These are phyloP conservation scores for Leptobrachium ailaonicum DNA, from an alignment of 2,113 vertebrate species.

Conservation along the genomic window DNA sequence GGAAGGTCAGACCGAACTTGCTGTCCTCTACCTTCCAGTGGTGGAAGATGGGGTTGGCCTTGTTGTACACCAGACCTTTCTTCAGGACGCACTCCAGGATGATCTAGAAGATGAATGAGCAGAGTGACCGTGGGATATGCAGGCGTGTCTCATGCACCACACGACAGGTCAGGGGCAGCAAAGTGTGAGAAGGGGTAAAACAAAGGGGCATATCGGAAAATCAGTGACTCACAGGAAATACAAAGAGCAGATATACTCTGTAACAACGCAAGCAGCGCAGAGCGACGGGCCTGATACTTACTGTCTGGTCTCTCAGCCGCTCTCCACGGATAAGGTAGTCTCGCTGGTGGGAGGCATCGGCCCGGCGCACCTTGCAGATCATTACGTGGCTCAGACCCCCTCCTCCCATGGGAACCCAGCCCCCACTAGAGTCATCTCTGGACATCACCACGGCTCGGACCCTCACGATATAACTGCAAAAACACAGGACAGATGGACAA, in stretches of 20 bases:
- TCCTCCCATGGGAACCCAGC: slow-evolving; percentile 89
- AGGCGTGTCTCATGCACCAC: neutral
- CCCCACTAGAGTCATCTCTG: slow-evolving; percentile 91
- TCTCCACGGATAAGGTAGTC: slow-evolving; percentile 87
- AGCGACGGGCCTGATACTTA: slow-evolving; percentile 65
- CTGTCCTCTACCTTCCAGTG: slow-evolving; percentile 88
- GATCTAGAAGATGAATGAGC: slow-evolving; percentile 62
- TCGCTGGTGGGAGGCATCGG: slow-evolving; percentile 71
- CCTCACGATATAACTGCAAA: slow-evolving; percentile 75
- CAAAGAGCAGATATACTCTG: too few species aligned
- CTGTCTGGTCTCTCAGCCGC: slow-evolving; percentile 87
- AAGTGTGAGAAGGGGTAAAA: too few species aligned
- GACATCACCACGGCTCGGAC: slow-evolving; percentile 93
- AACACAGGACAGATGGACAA: neutral
- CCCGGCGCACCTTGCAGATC: slow-evolving; percentile 80
- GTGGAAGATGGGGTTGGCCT: slow-evolving; percentile 93
- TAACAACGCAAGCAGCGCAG: too few species aligned
- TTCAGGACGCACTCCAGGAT: slow-evolving; percentile 84
- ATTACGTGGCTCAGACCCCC: slow-evolving; percentile 88
- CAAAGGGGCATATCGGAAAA: too few species aligned
- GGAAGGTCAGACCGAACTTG: slow-evolving; percentile 90
- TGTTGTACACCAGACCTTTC: slow-evolving; percentile 87
- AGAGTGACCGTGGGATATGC: neutral
- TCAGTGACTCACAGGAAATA: too few species aligned
- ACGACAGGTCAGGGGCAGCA: too few species aligned